phyloP scores from a whole-genome alignment of 2,888 invertebrate genomes.

The Emmelina monodactyla region DNA sequence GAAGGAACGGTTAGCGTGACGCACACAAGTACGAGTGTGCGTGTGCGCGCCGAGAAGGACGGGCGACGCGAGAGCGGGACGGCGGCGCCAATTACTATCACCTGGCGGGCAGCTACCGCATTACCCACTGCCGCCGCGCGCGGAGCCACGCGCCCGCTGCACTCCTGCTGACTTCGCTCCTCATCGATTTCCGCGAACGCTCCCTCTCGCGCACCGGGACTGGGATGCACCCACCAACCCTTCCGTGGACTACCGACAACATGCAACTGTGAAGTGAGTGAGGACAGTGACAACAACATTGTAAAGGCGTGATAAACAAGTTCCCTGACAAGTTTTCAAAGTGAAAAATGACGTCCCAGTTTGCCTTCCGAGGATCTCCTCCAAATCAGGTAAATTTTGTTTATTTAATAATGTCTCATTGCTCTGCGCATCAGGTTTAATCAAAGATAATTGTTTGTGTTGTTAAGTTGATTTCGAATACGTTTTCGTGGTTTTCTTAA shows the following conservation, averaged over 20 bases:
- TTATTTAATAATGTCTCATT: background rate
- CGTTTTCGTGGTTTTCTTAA: too few relatives aligned
- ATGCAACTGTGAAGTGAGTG: constrained; percentile 61
- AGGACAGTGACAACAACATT: constrained; percentile 46
- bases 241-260: constrained; percentile 25
- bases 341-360: constrained; percentile 62
- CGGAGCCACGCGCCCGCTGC: constrained; percentile 67
- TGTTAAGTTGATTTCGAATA: too few relatives aligned
- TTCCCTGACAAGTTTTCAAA: constrained; percentile 32
- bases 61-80: constrained; percentile 58
- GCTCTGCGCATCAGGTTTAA: too few relatives aligned
- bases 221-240: constrained; percentile 29
- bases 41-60: constrained; percentile 62
- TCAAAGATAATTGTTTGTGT: constrained; percentile 1
- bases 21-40: constrained; percentile 42
- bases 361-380: constrained; percentile 62
- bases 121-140: constrained; percentile 68
- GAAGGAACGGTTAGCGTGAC: constrained; percentile 56
- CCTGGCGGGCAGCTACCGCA: constrained; percentile 71
- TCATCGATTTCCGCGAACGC: constrained; percentile 46
- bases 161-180: constrained; percentile 47
- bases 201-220: constrained; percentile 35
- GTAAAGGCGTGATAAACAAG: constrained; percentile 32
- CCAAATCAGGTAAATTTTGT: constrained; percentile 50
- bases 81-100: constrained; percentile 69